Base-by-base conservation (phyloP, 1,140 invertebrate species). In the Aphaenogaster ashmeadi region DNA sequence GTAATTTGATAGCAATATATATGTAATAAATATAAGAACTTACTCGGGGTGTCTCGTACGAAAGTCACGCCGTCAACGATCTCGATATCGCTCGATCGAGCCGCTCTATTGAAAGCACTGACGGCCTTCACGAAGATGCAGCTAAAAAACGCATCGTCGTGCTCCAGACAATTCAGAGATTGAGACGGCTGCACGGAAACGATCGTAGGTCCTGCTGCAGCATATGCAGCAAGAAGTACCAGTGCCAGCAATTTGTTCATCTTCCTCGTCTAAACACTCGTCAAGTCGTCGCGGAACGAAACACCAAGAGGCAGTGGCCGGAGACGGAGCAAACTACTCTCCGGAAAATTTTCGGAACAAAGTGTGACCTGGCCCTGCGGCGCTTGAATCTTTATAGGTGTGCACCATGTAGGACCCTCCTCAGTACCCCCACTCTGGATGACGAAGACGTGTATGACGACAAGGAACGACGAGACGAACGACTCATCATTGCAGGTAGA, bases 121-220 rank as follows among this genome's bases (percentile, higher is more conserved):
- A 96, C 94, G 11, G 96, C 95, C 90, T 97, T 97, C 54, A 97
- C 96, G 38, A 96, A 96, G 54, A 97, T 89, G 92, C 97, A 97
- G 69, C 95, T 96, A 87, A 96, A 91, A 60, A 96, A 89, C 41
- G 96, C 96, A 27, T 96, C 96, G 4, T 94, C 93, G 0, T 93
- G 87, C 15, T 94, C 90, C 4, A 94, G 58, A 72, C 95, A 94
- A 81, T 95, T 91, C 7, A 95, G 58, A 56, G 90, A 89, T 50
- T 87, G 89, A 58, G 78, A 52, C 13, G 88, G 36, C 13, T 86
- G 66, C 33, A 0, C 36, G n/a, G 44, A 0, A 66, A 58, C 91
- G 5, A 91, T 89, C 27, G 89, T 72, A 15, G 94, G 93, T 36
- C 93, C 91, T 2, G 95, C 95, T 33, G 93, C 41, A 21, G 92